Conservation (phyloP, 2,797 vertebrate species). For the Remorina albescens region DNA sequence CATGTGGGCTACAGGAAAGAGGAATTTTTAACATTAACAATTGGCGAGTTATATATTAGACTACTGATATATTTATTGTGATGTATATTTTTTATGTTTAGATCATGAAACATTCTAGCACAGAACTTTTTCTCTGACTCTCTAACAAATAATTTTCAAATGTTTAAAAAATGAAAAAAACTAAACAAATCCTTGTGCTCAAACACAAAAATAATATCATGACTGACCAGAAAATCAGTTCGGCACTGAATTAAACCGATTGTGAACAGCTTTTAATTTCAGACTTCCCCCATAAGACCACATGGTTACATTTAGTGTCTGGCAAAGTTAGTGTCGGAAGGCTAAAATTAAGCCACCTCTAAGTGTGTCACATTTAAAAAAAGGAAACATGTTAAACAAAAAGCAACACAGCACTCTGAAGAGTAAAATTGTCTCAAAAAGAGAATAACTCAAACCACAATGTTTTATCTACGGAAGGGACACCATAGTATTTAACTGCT, state of each 20-base stretch:
- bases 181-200: not conserved
- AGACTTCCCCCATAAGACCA: not conserved
- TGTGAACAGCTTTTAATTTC: constrained; percentile 12
- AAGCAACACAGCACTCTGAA: constrained; percentile 6
- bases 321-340: not conserved
- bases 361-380: constrained; percentile 7
- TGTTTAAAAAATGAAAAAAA: constrained; percentile 1
- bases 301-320: constrained; percentile 5
- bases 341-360: constrained; percentile 18
- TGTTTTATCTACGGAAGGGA: constrained; percentile 17
- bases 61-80: not conserved
- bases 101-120: not conserved
- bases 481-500: constrained; percentile 40
- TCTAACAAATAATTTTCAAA: not conserved
- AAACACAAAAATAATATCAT: not conserved
- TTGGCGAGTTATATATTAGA: no score
- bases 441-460: constrained; percentile 25
- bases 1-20: constrained; percentile 23
- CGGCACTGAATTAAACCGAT: constrained; percentile 1
- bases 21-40: not conserved
- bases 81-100: not conserved
- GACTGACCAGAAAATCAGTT: constrained; percentile 6
- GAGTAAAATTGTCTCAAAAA: no score
- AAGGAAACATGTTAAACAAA: not conserved
- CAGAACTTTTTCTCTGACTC: not conserved